Percentiles rank a stretch among this genome's conserved stretches.
Conservation (phyloP, 2,113 vertebrate genomes). For the Oryctolagus cuniculus region mOryCun1.1 NC_091434.1:66944001-66944500, state of each 20-base stretch:
- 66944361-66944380: background rate
- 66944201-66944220: slow-evolving; percentile 6
- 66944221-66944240: background rate
- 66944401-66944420: background rate
- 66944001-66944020: too few relatives aligned
- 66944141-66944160: too few relatives aligned
- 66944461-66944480: slow-evolving; percentile 13
- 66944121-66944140: too few relatives aligned
- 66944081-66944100: too few relatives aligned
- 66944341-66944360: background rate
- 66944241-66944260: slow-evolving; percentile 1
- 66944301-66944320: background rate
- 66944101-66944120: background rate
- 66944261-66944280: background rate
- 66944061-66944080: too few relatives aligned
- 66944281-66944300: background rate
- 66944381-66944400: background rate
- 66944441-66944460: background rate
- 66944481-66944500: background rate
- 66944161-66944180: too few relatives aligned
- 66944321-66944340: background rate
- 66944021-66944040: too few relatives aligned
- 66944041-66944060: too few relatives aligned
- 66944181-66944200: background rate
- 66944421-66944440: background rate